Evolutionary conservation across 2,797 vertebrate genomes (phyloP).

Genomic region (Microctenopoma lineatum): DNA sequence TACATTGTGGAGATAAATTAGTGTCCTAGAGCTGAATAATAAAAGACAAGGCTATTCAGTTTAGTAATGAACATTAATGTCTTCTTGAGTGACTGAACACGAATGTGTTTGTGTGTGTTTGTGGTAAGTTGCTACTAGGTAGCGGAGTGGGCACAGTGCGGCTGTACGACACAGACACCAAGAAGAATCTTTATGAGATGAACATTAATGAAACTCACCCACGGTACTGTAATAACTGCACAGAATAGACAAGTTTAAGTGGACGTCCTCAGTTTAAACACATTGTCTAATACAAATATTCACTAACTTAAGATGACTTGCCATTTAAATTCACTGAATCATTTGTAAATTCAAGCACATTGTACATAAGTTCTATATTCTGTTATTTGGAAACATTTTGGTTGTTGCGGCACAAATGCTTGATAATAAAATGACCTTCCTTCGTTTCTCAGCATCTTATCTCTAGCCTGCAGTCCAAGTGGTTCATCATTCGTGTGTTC

Average conservation of each 20-base stretch:
- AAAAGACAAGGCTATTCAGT: no score
- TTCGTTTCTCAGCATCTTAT: slow-evolving; percentile 85
- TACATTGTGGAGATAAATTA: not conserved
- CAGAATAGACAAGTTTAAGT: no score
- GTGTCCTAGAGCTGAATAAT: no score
- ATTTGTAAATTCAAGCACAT: not conserved
- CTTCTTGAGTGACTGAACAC: not conserved
- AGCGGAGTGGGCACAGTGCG: slow-evolving; percentile 93
- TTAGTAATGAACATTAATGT: not conserved
- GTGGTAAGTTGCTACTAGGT: slow-evolving; percentile 89
- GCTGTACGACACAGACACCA: slow-evolving; percentile 97
- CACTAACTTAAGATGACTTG: not conserved
- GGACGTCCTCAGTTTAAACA: not conserved
- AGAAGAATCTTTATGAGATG: slow-evolving; percentile 98
- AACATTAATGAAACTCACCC: slow-evolving; percentile 92
- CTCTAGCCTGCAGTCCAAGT: slow-evolving; percentile 93
- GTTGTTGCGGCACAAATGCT: not conserved
- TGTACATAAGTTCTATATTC: not conserved
- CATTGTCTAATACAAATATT: not conserved
- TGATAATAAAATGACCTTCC: not conserved
- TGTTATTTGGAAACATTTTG: not conserved
- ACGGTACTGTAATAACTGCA: slow-evolving; percentile 76
- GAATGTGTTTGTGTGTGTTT: slow-evolving; percentile 15
- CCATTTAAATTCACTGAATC: not conserved
- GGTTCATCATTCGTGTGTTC: slow-evolving; percentile 96